Evolutionary conservation across 2,113 vertebrate species (phyloP).

Genomic region (Syngnathus scovelli): DNA sequence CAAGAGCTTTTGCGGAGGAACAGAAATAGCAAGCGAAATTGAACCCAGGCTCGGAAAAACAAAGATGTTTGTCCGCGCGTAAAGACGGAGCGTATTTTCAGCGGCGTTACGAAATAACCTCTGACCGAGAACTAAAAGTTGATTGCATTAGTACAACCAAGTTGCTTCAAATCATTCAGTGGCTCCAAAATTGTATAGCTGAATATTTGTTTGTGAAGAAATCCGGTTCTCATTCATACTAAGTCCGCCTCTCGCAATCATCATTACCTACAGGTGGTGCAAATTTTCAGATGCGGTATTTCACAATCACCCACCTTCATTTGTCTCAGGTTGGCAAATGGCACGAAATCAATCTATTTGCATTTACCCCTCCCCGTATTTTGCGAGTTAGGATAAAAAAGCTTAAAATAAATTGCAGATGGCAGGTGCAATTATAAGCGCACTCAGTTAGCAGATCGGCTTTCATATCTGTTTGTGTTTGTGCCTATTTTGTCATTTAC

Average conservation of each 20-base stretch:
- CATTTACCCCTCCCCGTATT: not conserved
- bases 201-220: too few species aligned
- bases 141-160: not conserved
- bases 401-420: not conserved
- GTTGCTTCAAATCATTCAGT: not conserved
- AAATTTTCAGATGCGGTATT: too few species aligned
- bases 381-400: not conserved
- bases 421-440: not conserved
- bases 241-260: too few species aligned
- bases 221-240: too few species aligned
- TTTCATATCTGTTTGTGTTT: not conserved
- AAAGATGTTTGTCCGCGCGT: not conserved
- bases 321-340: too few species aligned
- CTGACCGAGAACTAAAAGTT: not conserved
- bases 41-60: not conserved
- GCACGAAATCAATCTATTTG: too few species aligned
- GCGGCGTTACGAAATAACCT: not conserved
- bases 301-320: too few species aligned
- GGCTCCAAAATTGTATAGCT: too few species aligned
- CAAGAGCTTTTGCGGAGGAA: slow-evolving; percentile 6
- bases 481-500: not conserved
- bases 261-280: too few species aligned
- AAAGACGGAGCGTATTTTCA: not conserved
- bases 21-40: slow-evolving; percentile 3
- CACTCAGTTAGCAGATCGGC: not conserved